A percentile compares a stretch with the other conserved stretches of the same genome.
These are phyloP conservation scores for Poecilia velifera DNA, from an alignment of 2,797 vertebrate genomes.

Conservation along the genomic window DNA sequence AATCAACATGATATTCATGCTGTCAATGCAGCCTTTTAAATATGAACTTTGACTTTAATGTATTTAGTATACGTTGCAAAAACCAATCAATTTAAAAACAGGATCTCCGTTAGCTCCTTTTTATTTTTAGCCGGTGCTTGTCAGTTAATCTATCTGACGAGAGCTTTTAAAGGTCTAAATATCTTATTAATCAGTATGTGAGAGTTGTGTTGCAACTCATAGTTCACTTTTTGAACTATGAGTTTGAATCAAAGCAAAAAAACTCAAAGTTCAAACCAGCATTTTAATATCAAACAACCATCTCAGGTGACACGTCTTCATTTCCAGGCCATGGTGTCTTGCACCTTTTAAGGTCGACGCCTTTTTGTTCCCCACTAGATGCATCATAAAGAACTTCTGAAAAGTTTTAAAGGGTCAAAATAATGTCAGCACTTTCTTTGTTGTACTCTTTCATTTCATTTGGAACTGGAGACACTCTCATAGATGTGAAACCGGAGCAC, in stretches of 20 bases:
- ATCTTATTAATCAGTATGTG: not conserved
- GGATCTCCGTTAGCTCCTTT: not conserved
- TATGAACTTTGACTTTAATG: not conserved
- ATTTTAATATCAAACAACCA: not conserved
- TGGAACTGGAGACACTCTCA: not conserved
- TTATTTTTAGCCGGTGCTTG: not conserved
- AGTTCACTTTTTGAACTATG: not conserved
- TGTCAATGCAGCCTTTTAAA: not conserved
- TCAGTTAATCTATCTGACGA: not conserved
- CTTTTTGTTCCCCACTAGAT: not conserved
- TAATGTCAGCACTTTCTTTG: not conserved
- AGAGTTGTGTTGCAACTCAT: not conserved
- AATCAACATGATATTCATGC: not conserved
- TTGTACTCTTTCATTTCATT: not conserved
- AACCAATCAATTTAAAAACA: not conserved
- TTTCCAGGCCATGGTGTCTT: not conserved
- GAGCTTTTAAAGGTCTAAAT: not conserved
- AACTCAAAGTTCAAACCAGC: not conserved
- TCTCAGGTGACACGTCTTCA: not conserved
- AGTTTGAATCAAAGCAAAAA: not conserved
- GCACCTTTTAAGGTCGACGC: not conserved
- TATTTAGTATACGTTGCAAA: not conserved
- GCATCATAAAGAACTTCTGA: not conserved
- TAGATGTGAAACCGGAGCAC: not conserved
- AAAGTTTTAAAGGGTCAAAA: not conserved